These are phyloP conservation scores for Encarsia formosa DNA, from an alignment of 2,888 invertebrate species.

Conservation along the genomic window DNA sequence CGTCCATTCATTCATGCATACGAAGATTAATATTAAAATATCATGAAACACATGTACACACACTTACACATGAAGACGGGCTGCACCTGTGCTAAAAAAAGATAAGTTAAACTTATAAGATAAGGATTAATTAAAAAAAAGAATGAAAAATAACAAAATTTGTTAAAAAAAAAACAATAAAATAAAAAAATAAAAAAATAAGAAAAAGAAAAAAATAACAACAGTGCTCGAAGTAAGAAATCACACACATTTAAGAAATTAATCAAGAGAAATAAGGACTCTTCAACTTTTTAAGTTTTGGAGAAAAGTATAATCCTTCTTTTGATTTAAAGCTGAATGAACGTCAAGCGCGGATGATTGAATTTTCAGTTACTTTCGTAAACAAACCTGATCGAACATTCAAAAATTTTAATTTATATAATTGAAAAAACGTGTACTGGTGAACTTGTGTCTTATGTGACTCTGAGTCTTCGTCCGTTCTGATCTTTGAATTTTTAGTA, in stretches of 20 bases:
- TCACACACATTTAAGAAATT: conserved; percentile 5
- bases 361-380: conserved; percentile 5
- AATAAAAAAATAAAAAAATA: too few species aligned
- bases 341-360: conserved; percentile 8
- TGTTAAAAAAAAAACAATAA: too few species aligned
- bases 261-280: conserved; percentile 17
- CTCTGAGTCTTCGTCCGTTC: too few species aligned
- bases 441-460: conserved; percentile 10
- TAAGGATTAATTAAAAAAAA: too few species aligned
- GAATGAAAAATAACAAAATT: too few species aligned
- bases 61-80: neutral
- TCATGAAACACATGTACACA: too few species aligned
- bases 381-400: conserved; percentile 5
- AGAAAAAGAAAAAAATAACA: neutral
- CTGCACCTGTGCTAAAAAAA: conserved; percentile 11
- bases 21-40: neutral
- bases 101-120: too few species aligned
- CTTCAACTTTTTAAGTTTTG: conserved; percentile 5
- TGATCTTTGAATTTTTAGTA: too few species aligned
- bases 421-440: conserved; percentile 11
- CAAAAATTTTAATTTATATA: conserved; percentile 7
- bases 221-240: conserved; percentile 15
- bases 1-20: too few species aligned
- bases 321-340: conserved; percentile 11
- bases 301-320: conserved; percentile 14